These are phyloP conservation scores for Anolis sagrei DNA, from an alignment of 2,113 vertebrate species.

Conservation along the genomic window DNA sequence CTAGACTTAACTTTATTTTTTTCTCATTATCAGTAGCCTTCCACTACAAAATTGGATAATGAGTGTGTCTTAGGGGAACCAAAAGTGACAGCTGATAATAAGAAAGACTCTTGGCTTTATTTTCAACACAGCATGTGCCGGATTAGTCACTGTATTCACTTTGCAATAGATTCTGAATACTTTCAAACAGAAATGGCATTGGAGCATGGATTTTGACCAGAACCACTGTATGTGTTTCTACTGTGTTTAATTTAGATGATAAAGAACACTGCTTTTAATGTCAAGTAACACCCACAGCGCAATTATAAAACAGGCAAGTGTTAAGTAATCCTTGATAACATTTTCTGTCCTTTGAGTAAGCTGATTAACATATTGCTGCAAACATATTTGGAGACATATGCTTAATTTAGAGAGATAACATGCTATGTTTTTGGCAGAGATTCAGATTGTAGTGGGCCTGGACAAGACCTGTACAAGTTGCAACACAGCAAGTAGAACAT, in stretches of 20 bases:
- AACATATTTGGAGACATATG: background rate
- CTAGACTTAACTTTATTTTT: constrained; percentile 19
- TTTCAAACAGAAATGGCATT: constrained; percentile 31
- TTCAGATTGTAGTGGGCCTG: background rate
- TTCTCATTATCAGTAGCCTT: constrained; percentile 33
- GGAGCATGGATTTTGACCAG: constrained; percentile 1
- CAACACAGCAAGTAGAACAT: background rate
- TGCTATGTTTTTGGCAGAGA: background rate
- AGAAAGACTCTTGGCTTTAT: constrained; percentile 49
- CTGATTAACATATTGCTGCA: background rate
- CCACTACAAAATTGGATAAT: constrained; percentile 56
- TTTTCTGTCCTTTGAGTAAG: constrained; percentile 20
- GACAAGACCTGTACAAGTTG: background rate
- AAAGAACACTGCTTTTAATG: constrained; percentile 35
- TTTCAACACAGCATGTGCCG: constrained; percentile 60
- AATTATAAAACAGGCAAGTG: background rate
- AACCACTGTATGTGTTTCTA: constrained; percentile 11
- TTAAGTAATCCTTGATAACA: constrained; percentile 31
- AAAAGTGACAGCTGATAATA: constrained; percentile 52
- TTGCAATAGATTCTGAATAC: constrained; percentile 43
- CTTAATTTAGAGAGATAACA: background rate
- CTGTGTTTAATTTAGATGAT: constrained; percentile 43
- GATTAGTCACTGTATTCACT: constrained; percentile 14
- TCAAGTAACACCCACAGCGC: constrained; percentile 4
- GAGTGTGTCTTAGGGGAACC: constrained; percentile 52